Evolutionary conservation across 92 coral and sea anemone species (phyloP).

Genomic region (Parazoanthus swiftii): DNA sequence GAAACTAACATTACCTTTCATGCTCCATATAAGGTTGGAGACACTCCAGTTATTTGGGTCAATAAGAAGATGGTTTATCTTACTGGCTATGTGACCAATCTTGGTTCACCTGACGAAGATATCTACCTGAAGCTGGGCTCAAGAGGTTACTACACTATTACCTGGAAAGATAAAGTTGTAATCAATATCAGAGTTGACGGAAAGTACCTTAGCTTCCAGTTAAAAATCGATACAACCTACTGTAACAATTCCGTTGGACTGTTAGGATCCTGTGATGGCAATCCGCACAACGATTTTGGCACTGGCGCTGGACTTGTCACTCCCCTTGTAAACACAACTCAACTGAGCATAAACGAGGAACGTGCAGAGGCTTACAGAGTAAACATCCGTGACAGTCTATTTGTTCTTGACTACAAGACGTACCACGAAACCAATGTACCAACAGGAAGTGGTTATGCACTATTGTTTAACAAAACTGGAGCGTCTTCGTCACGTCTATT

Average conservation of each 20-base stretch:
- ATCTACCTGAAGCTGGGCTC: constrained; percentile 42
- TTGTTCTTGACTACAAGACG: constrained; percentile 32
- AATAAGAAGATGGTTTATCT: constrained; percentile 15
- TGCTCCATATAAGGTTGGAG: constrained; percentile 47
- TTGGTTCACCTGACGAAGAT: constrained; percentile 35
- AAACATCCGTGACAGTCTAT: constrained; percentile 31
- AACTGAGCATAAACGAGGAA: constrained; percentile 41
- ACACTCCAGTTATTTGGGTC: constrained; percentile 53
- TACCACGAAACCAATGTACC: constrained; percentile 37
- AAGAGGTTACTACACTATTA: constrained; percentile 40
- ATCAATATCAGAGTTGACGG: constrained; percentile 45
- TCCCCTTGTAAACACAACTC: constrained; percentile 49
- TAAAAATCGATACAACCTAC: constrained; percentile 41
- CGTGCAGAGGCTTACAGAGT: constrained; percentile 27
- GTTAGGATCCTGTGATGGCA: constrained; percentile 61
- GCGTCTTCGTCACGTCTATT: constrained; percentile 44
- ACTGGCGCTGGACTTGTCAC: constrained; percentile 24
- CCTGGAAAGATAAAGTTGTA: constrained; percentile 37
- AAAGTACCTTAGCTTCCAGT: constrained; percentile 44
- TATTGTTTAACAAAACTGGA: constrained; percentile 60
- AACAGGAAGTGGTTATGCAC: constrained; percentile 54
- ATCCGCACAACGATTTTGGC: constrained; percentile 49
- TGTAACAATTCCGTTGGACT: constrained; percentile 53
- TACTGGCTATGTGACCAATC: constrained; percentile 26
- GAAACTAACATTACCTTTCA: constrained; percentile 50